A percentile compares a stretch with the other conserved stretches of the same genome.
Evolutionary conservation across 1,140 invertebrate species (phyloP).

Genomic region (Drosophila kepulauana): DNA sequence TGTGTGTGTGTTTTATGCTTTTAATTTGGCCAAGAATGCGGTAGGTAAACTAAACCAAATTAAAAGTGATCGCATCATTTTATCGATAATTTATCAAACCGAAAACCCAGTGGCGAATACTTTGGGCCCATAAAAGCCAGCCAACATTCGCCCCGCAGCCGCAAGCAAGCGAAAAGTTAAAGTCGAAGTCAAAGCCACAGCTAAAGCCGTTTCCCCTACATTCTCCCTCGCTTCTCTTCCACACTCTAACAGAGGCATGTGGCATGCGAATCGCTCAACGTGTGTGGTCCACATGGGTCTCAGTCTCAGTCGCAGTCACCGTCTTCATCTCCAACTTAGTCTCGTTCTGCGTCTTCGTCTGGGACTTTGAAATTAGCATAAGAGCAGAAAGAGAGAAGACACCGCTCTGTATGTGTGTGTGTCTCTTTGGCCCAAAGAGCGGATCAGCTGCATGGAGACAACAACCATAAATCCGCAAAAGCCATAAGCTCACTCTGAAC

Average conservation of each 20-base stretch:
- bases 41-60: constrained; percentile 83
- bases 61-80: constrained; percentile 84
- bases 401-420: neutral
- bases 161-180: too few relatives aligned
- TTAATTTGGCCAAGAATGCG: constrained; percentile 75
- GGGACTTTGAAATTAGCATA: constrained; percentile 73
- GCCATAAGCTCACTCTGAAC: constrained; percentile 5
- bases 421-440: constrained; percentile 32
- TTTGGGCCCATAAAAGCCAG: constrained; percentile 57
- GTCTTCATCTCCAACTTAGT: constrained; percentile 12
- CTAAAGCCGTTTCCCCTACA: too few relatives aligned
- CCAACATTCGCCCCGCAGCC: neutral
- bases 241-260: constrained; percentile 43
- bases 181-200: neutral
- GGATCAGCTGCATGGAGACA: constrained; percentile 43
- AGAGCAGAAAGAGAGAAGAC: constrained; percentile 50
- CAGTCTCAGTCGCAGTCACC: constrained; percentile 3
- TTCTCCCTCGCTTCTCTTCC: neutral
- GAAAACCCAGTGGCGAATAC: constrained; percentile 81
- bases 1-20: constrained; percentile 21
- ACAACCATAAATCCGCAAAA: constrained; percentile 52
- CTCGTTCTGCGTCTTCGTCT: constrained; percentile 24
- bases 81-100: constrained; percentile 83
- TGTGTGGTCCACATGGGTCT: constrained; percentile 73
- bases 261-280: constrained; percentile 71